phyloP scores from a whole-genome alignment of 2,888 invertebrate genomes.

The Teleogryllus oceanicus region DNA sequence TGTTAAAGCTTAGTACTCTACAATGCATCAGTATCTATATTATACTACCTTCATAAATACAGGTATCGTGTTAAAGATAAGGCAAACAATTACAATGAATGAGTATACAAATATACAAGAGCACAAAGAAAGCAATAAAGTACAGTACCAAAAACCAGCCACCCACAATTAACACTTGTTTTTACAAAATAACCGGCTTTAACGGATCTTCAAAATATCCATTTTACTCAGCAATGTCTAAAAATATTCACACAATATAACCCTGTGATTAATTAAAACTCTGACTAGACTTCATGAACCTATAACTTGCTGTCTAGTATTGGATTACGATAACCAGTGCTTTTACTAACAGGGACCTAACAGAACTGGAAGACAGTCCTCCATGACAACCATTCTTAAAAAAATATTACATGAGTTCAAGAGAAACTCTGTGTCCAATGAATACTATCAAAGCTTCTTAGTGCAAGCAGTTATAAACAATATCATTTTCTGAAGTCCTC shows the following conservation, averaged over 20 bases:
- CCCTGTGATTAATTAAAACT: constrained; percentile 7
- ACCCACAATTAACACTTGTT: constrained; percentile 4
- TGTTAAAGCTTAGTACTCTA: constrained; percentile 9
- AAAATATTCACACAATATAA: constrained; percentile 4
- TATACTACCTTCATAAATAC: background rate
- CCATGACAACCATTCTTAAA: constrained; percentile 9
- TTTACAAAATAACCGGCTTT: background rate
- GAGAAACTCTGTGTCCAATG: too few relatives aligned
- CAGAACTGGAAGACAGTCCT: constrained; percentile 18
- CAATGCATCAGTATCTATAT: constrained; percentile 7
- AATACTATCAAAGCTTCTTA: too few relatives aligned
- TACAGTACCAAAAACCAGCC: background rate
- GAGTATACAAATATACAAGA: constrained; percentile 18
- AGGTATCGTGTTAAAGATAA: constrained; percentile 4
- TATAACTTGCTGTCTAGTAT: background rate
- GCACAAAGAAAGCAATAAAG: background rate
- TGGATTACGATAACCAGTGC: constrained; percentile 10
- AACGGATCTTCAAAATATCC: background rate
- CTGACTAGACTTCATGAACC: constrained; percentile 9
- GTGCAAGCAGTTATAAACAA: too few relatives aligned
- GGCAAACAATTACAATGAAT: background rate
- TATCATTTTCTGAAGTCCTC: too few relatives aligned
- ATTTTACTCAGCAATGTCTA: background rate
- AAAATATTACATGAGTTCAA: background rate
- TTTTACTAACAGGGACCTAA: background rate